These are phyloP conservation scores for Rhopalosiphum maidis DNA, from an alignment of 1,140 invertebrate species.

Conservation along the genomic window DNA sequence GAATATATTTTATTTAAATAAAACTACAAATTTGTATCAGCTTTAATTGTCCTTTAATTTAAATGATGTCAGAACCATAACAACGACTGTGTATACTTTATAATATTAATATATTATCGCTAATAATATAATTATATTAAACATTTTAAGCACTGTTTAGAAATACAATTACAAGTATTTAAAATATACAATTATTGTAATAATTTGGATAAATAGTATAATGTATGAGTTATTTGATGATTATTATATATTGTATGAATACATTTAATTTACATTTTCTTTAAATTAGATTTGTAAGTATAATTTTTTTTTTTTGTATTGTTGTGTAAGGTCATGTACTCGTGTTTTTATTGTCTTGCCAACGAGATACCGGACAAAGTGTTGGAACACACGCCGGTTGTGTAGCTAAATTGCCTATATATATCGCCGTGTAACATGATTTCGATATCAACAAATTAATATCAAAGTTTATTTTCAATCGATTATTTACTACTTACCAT, in stretches of 20 bases:
- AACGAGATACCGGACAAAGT: background rate
- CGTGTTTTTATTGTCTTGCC: background rate
- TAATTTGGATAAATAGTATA: too few relatives aligned
- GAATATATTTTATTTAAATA: background rate
- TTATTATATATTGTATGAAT: background rate
- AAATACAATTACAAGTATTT: background rate
- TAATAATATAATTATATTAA: background rate
- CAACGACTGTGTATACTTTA: background rate
- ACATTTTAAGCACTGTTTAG: background rate
- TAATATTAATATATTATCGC: too few relatives aligned
- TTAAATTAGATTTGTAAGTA: background rate
- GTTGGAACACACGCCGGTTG: background rate
- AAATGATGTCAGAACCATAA: background rate
- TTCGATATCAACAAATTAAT: background rate
- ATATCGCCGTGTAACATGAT: background rate
- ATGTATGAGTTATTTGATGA: background rate
- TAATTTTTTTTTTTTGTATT: background rate
- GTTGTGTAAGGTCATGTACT: background rate
- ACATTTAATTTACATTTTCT: background rate
- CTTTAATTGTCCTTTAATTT: background rate
- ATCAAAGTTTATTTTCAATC: background rate
- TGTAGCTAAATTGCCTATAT: slow-evolving; percentile 1
- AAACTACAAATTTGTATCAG: background rate
- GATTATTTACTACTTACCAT: too few relatives aligned
- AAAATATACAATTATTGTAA: too few relatives aligned